A percentile compares a stretch with the other conserved stretches of the same genome.
Evolutionary conservation across 2,113 vertebrate genomes (phyloP).

Genomic region (Corvus moneduloides): DNA sequence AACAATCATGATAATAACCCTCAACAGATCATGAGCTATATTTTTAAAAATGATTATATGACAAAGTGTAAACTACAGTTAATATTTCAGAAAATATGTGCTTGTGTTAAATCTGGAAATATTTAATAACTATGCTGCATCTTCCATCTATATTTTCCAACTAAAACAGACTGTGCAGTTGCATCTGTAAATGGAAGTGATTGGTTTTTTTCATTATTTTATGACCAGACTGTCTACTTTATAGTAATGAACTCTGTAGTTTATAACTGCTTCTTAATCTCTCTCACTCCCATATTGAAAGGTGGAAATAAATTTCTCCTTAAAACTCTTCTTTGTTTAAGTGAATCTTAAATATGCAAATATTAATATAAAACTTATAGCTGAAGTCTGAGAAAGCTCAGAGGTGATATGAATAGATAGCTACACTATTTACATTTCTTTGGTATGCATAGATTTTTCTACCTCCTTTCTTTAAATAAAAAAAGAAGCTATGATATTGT

Average conservation of each 20-base stretch:
- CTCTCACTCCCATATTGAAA: neutral
- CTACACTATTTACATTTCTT: neutral
- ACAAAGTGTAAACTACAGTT: neutral
- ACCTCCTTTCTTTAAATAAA: neutral
- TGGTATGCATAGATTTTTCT: neutral
- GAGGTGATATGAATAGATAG: neutral
- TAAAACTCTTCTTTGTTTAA: neutral
- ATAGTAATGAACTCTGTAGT: neutral
- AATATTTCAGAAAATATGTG: neutral
- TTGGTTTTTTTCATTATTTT: neutral
- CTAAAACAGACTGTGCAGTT: neutral
- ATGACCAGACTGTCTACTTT: neutral
- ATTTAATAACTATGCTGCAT: neutral
- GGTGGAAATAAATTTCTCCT: neutral
- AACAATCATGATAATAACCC: neutral
- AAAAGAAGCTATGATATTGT: neutral
- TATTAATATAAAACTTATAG: neutral
- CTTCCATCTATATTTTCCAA: neutral
- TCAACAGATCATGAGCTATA: neutral
- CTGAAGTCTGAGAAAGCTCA: neutral
- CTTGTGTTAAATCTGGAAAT: neutral
- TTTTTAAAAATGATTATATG: neutral
- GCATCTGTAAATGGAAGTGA: neutral
- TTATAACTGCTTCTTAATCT: neutral
- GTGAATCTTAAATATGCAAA: neutral